phyloP scores from a whole-genome alignment of 2,888 invertebrate species.

The Vesta saturnalis region DNA sequence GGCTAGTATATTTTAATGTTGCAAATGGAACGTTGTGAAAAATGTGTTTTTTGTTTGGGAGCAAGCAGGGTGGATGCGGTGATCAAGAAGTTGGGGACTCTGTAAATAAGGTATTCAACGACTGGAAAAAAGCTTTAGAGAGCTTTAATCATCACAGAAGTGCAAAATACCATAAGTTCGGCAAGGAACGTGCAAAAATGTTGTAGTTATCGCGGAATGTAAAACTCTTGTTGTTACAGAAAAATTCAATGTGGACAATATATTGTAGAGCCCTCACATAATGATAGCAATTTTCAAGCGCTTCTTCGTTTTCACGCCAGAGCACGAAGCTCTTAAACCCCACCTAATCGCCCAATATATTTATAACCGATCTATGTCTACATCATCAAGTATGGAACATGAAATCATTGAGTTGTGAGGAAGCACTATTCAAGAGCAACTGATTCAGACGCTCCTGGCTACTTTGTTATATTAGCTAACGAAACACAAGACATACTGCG shows the following conservation, averaged over 20 bases:
- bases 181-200: too few species aligned
- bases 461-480: neutral
- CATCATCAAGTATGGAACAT: too few species aligned
- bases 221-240: too few species aligned
- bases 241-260: too few species aligned
- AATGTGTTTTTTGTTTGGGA: neutral
- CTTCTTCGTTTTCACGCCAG: neutral
- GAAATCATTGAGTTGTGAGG: neutral
- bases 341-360: neutral
- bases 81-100: neutral
- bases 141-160: neutral
- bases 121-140: too few species aligned
- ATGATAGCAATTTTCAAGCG: too few species aligned
- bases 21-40: neutral
- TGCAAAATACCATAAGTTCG: too few species aligned
- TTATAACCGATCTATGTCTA: too few species aligned
- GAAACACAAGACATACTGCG: neutral
- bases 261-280: neutral
- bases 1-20: neutral
- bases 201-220: too few species aligned
- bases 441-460: neutral
- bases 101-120: neutral
- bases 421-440: neutral
- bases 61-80: neutral
- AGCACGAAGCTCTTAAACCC: neutral